Conservation (phyloP, 2,113 vertebrate species). For the Myocastor coypus region DNA sequence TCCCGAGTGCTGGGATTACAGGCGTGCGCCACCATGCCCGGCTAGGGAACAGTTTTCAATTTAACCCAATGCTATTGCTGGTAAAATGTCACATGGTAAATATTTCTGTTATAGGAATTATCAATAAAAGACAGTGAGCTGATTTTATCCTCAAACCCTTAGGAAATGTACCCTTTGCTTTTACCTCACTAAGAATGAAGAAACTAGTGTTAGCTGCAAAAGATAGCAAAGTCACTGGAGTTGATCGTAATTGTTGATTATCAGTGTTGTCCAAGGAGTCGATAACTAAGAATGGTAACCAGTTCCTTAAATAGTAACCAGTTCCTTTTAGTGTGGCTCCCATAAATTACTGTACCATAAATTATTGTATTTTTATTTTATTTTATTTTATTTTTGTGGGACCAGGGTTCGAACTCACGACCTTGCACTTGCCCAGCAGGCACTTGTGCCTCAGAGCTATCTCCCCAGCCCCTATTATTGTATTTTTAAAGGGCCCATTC, state of each 20-base stretch:
- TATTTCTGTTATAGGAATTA: neutral
- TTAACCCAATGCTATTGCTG: neutral
- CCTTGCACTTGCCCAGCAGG: no score
- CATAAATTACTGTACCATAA: neutral
- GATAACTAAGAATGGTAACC: neutral
- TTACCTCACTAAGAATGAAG: neutral
- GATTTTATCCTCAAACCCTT: neutral
- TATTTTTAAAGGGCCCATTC: neutral
- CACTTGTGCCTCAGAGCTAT: no score
- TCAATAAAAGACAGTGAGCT: neutral
- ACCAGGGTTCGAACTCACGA: no score
- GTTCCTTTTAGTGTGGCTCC: neutral
- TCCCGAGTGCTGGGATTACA: no score
- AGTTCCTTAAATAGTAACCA: neutral
- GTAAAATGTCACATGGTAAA: neutral
- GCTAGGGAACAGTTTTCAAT: no score
- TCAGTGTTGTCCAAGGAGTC: neutral
- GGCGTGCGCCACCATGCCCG: no score
- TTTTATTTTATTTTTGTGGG: no score
- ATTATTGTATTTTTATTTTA: neutral
- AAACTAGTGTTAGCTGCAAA: neutral
- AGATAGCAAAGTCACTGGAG: neutral
- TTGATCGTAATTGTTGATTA: neutral
- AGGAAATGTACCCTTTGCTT: neutral
- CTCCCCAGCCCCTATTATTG: no score